phyloP scores from a whole-genome alignment of 2,113 vertebrate species.

The Trematomus loennbergii region DNA sequence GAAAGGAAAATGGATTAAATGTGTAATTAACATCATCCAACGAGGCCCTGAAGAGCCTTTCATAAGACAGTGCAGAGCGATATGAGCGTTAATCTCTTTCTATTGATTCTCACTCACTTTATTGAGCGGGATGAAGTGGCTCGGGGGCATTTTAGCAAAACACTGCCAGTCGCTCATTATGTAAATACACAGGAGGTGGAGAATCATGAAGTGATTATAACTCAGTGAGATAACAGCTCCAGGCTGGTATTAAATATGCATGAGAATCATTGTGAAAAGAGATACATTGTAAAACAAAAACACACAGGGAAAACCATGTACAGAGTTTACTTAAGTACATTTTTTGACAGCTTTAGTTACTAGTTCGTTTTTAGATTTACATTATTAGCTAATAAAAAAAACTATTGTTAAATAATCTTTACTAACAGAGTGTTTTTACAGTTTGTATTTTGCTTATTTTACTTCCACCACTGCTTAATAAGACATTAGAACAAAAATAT shows the following conservation, averaged over 20 bases:
- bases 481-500: too few relatives aligned
- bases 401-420: too few relatives aligned
- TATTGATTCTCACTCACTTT: constrained; percentile 76
- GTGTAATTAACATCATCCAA: constrained; percentile 74
- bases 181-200: constrained; percentile 20
- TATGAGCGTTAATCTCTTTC: constrained; percentile 75
- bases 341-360: too few relatives aligned
- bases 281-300: too few relatives aligned
- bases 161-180: constrained; percentile 32
- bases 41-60: constrained; percentile 72
- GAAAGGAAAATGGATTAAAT: constrained; percentile 76
- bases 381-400: too few relatives aligned
- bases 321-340: too few relatives aligned
- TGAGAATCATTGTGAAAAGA: too few relatives aligned
- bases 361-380: too few relatives aligned
- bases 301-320: neutral
- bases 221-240: constrained; percentile 32
- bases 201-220: constrained; percentile 21
- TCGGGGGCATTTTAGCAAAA: constrained; percentile 51
- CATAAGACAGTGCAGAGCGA: constrained; percentile 71
- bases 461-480: too few relatives aligned
- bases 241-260: neutral
- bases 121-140: constrained; percentile 65
- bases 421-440: too few relatives aligned
- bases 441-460: too few relatives aligned